A percentile compares a stretch with the other conserved stretches of the same genome.
phyloP scores from a whole-genome alignment of 2,888 invertebrate species.

The Pandemis heparana region DNA sequence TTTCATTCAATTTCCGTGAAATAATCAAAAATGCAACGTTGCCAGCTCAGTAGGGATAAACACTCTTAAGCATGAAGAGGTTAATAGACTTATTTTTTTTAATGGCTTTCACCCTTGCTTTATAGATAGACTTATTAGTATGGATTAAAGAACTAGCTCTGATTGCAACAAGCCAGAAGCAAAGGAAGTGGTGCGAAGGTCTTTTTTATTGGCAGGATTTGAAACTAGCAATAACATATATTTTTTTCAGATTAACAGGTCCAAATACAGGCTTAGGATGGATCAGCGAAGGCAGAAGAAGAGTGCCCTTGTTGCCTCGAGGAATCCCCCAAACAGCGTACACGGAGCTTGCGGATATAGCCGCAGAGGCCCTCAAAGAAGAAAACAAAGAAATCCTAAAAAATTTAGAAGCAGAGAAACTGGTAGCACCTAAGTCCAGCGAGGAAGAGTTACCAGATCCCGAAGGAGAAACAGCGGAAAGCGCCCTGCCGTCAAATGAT shows the following conservation, averaged over 20 bases:
- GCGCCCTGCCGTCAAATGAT: constrained; percentile 61
- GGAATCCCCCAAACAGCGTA: constrained; percentile 94
- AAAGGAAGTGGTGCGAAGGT: no score
- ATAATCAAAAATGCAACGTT: no score
- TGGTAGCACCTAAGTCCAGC: constrained; percentile 67
- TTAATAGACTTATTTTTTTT: no score
- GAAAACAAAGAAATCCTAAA: constrained; percentile 75
- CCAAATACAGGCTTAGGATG: constrained; percentile 91
- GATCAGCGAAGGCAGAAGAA: constrained; percentile 94
- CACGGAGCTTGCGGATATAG: constrained; percentile 93
- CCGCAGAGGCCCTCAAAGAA: constrained; percentile 81
- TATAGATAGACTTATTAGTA: no score
- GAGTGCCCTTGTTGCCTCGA: constrained; percentile 93
- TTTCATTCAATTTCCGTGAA: no score
- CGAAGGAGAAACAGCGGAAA: constrained; percentile 69
- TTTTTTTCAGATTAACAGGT: constrained; percentile 86
- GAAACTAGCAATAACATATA: no score
- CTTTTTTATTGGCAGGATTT: no score
- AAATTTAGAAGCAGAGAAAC: constrained; percentile 71
- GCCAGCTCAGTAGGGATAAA: no score
- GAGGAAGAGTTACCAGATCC: constrained; percentile 67
- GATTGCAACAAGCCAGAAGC: no score
- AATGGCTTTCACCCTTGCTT: no score
- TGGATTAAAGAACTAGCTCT: no score
- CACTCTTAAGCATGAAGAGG: no score